Conservation (phyloP, 2,113 vertebrate species). For the Megalops atlanticus region DNA sequence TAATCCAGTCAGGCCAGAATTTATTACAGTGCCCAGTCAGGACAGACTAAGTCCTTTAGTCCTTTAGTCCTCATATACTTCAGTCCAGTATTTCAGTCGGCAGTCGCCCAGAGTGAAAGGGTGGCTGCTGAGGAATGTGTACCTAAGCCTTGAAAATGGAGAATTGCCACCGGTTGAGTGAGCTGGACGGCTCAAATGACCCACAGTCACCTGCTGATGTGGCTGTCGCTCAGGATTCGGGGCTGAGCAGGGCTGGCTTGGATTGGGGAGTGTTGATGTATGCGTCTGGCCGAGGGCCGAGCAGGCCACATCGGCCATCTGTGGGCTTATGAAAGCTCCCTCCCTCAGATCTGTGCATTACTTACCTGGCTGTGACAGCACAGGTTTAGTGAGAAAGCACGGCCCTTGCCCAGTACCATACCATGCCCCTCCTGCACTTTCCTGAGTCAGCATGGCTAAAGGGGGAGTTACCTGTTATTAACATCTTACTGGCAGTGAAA, state of each 20-base stretch:
- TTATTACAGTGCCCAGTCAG: background rate
- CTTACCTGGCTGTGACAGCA: background rate
- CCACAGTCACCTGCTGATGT: background rate
- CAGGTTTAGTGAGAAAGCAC: background rate
- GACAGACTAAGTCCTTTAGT: background rate
- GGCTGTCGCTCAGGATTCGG: background rate
- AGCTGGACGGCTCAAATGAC: background rate
- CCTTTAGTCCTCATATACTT: background rate
- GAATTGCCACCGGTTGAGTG: background rate
- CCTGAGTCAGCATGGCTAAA: background rate
- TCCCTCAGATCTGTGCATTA: background rate
- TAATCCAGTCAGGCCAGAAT: background rate
- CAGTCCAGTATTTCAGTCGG: background rate
- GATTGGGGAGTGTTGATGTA: background rate
- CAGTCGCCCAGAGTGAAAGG: background rate
- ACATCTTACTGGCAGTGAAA: background rate
- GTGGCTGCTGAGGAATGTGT: background rate
- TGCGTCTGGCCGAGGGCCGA: background rate
- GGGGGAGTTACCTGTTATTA: background rate
- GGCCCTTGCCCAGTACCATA: background rate
- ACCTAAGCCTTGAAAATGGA: background rate
- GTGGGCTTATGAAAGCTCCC: slow-evolving; percentile 4
- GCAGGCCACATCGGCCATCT: slow-evolving; percentile 10
- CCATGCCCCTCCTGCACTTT: background rate
- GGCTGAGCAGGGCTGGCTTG: background rate